These are phyloP conservation scores for Tetraneura akinire DNA, from an alignment of 1,140 invertebrate genomes.

Conservation along the genomic window DNA sequence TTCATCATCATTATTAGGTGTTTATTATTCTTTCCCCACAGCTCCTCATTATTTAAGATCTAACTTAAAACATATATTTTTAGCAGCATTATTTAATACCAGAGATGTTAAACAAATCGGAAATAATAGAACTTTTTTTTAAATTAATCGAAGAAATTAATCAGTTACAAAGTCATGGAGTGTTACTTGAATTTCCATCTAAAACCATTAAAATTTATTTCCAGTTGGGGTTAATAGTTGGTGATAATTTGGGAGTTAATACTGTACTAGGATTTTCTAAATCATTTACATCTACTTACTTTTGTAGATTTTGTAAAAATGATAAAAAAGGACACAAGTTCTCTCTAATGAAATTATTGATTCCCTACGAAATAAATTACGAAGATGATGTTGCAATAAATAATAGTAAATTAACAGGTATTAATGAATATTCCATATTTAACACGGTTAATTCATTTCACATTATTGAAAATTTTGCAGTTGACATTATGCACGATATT, in stretches of 20 bases:
- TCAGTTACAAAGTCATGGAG: no score
- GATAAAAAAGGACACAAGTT: not conserved
- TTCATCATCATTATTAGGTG: not conserved
- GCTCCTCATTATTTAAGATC: no score
- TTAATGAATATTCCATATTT: not conserved
- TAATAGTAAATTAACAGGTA: not conserved
- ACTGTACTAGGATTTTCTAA: not conserved
- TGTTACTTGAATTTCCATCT: no score
- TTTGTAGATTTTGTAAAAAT: conserved; percentile 16
- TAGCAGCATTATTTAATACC: no score
- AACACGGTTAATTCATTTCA: not conserved
- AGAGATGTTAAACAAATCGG: no score
- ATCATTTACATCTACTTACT: not conserved
- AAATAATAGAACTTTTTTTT: not conserved
- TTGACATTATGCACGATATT: not conserved
- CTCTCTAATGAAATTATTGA: not conserved
- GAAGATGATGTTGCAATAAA: not conserved
- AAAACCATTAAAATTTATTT: not conserved
- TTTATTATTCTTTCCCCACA: no score
- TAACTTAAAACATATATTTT: no score
- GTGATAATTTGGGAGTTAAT: not conserved
- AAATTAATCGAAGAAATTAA: no score
- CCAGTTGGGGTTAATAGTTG: not conserved
- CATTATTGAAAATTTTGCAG: not conserved
- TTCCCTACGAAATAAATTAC: not conserved